These are phyloP conservation scores for Tetragonisca angustula DNA, from an alignment of 2,888 invertebrate genomes.

Conservation along the genomic window DNA sequence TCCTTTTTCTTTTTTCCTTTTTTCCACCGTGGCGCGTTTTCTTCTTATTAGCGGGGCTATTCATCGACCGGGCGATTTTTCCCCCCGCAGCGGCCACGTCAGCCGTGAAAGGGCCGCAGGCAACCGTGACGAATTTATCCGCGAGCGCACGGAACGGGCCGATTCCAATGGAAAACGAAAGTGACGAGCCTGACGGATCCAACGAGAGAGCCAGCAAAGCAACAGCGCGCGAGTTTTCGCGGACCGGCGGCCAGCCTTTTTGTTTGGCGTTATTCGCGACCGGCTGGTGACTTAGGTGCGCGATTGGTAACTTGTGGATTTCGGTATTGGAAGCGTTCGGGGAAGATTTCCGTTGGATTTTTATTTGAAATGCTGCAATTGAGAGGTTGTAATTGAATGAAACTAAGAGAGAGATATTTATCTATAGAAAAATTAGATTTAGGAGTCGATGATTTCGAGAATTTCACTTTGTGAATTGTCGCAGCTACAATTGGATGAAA, in stretches of 20 bases:
- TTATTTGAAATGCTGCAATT: background rate
- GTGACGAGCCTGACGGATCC: constrained; percentile 45
- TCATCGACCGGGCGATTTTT: constrained; percentile 41
- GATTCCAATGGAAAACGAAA: constrained; percentile 62
- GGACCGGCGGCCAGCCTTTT: no score
- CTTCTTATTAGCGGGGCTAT: constrained; percentile 35
- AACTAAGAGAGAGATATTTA: background rate
- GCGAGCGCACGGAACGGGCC: constrained; percentile 41
- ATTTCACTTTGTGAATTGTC: no score
- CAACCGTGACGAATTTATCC: constrained; percentile 62
- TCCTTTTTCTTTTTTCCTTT: background rate
- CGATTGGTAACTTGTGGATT: background rate
- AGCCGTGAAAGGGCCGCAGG: constrained; percentile 61
- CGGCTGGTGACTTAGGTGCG: background rate
- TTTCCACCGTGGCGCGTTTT: background rate
- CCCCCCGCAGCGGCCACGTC: constrained; percentile 24
- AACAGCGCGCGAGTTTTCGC: background rate
- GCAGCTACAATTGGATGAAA: background rate
- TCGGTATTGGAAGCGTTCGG: background rate
- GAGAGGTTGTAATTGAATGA: background rate
- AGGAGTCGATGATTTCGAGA: no score
- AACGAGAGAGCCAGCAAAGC: background rate
- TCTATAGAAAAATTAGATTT: no score
- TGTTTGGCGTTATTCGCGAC: no score
- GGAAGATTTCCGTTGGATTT: background rate